Base-by-base conservation (phyloP, 2,888 invertebrate genomes). In the Synergus gifuensis region DNA sequence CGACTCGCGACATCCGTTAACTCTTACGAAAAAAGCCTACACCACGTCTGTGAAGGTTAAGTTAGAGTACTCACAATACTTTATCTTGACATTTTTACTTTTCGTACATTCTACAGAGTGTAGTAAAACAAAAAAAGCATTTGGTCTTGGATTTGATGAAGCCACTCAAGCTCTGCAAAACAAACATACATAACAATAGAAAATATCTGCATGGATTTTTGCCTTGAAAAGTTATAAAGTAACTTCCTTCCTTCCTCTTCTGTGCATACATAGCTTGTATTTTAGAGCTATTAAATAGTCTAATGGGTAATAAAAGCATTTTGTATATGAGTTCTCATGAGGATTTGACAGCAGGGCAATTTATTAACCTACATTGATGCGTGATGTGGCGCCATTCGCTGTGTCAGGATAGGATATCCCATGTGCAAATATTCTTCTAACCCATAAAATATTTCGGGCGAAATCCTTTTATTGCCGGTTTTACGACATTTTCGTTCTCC, bases 341-440 rank as follows among this genome's bases (percentile, higher is more conserved):
- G 40, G 66, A 66, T 66, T 44, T 66, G 66, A 22, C 66, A 66
- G 66, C 22, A 44, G 22, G 66, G 46, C 46, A 69, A 69, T 69
- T 69, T 69, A 69, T 69, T 49, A 69, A 49, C 22, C 67, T 46
- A 14, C 67, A 69, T 49, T 69, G 67, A 18, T 18, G 18, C 18
- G 44, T 66, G 66, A 66, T 44, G 18, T 66, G 67, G 67, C 67
- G 67, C 67, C 67, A 69, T 69, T 69, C 46, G 18, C 64, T 44
- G 46, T 67, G 46, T 67, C 67, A 69, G 46, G 46, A 69, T 69
- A 69, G 67, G 46, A 69, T 69, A 69, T 18, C 46, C 73, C 78
- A 78, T 60, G 73, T 76, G 63, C 63, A 76, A 78, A 64, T 58
- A 77, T 46, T 63, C 76, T 40, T 63, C 14, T 77, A 49, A 63